These are phyloP conservation scores for Melanchra persicariae DNA, from an alignment of 2,888 invertebrate species.

Conservation along the genomic window DNA sequence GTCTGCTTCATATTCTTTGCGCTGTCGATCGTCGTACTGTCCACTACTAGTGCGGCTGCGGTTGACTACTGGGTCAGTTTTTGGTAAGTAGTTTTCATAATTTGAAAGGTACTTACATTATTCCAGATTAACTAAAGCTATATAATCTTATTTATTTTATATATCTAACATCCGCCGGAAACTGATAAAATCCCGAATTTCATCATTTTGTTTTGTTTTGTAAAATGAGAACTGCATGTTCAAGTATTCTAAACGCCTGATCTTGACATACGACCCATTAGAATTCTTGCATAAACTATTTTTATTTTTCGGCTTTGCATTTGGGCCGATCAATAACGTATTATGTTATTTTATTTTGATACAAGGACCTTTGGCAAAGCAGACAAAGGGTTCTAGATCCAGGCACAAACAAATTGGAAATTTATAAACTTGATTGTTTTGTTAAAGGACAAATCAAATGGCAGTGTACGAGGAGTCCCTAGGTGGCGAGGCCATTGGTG, in stretches of 20 bases:
- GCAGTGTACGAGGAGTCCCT: constrained; percentile 79
- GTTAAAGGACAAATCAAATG: constrained; percentile 85
- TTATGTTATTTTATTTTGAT: neutral
- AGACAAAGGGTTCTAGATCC: neutral
- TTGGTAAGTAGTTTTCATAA: constrained; percentile 86
- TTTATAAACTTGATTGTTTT: constrained; percentile 54
- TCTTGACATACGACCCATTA: neutral
- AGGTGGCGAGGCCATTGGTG: constrained; percentile 77
- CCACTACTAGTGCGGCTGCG: constrained; percentile 91
- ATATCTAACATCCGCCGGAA: no score
- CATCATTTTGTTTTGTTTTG: no score
- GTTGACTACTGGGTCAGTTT: constrained; percentile 93
- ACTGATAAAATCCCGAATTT: no score
- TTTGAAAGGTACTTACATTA: neutral
- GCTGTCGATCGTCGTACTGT: constrained; percentile 80
- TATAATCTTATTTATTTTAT: no score
- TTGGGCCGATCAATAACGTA: no score
- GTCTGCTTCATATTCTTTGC: constrained; percentile 78
- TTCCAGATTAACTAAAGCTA: no score
- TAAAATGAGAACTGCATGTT: no score
- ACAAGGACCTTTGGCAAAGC: neutral
- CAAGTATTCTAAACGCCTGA: neutral
- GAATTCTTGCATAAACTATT: no score
- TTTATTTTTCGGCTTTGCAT: neutral
- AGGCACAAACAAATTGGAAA: neutral